Evolutionary conservation across 1,140 invertebrate species (phyloP), one percentile per base, ranked within the genome.

Genomic region (Probaryconus sp.): DNA sequence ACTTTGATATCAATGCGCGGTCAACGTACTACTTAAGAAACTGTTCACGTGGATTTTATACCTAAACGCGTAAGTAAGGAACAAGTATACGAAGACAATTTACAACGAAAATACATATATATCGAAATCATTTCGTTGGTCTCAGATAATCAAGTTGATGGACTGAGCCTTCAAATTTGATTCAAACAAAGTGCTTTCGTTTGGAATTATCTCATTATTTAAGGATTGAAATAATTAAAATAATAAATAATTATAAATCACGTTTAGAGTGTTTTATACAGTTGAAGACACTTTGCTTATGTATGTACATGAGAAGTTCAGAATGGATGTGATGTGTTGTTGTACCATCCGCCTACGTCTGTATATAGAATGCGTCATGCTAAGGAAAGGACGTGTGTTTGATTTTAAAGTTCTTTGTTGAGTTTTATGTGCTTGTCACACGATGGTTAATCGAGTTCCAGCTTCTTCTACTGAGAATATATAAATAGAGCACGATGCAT

Each of bases 281-380:
- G 10, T 40, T 20, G 3, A 9, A 35, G 31, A 6, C 10, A 3
- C 13, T 60, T 21, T 21, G 11, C 38, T 11, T 60, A 38, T 63
- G 30, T 42, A 18, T 40, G 24, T 38, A 33, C 11, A 10, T 5
- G 6, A 64, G 33, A 48, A 33, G 37, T 31, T 38, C 6, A 20
- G 31, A 31, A 45, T 50, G 18, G 31, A 51, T 58, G 51, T 51
- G 64, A 68, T 68, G 35, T 68, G 45, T n/a, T n/a, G n/a, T n/a
- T n/a, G n/a, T 58, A 68, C 48, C 53, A 55, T 64, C 58, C 58
- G 35, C 58, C 68, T 64, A 71, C 58, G 60, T 63, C 24, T 50
- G 24, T 63, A 50, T 47, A 47, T 37, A 31, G 31, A 50, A 50
- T 71, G 68, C 68, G 68, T 71, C 58, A 71, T 47, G 31, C 42